A percentile compares a stretch with the other conserved stretches of the same genome.
phyloP scores from a whole-genome alignment of 2,113 vertebrate species.

The Prochilodus magdalenae region DNA sequence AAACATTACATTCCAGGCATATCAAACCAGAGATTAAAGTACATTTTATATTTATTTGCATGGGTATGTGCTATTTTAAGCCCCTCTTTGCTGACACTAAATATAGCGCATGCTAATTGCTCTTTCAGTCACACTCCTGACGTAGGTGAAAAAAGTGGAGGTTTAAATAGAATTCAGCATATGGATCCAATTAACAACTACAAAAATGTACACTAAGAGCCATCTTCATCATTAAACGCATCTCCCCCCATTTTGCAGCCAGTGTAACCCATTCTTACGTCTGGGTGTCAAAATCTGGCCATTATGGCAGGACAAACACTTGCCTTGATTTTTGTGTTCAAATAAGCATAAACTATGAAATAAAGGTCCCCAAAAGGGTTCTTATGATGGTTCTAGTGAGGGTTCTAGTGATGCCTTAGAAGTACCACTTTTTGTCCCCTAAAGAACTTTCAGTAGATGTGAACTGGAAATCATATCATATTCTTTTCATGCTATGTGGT shows the following conservation, averaged over 20 bases:
- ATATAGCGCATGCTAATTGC: neutral
- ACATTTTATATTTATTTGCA: neutral
- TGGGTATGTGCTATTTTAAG: constrained; percentile 13
- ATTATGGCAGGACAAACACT: neutral
- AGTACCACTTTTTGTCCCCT: no score
- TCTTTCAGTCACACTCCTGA: constrained; percentile 28
- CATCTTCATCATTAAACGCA: neutral
- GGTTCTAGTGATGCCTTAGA: no score
- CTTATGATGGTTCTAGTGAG: no score
- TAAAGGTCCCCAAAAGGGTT: no score
- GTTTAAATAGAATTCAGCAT: constrained; percentile 46
- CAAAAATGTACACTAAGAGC: neutral
- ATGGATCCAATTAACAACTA: constrained; percentile 49
- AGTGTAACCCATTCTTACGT: neutral
- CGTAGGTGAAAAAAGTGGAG: constrained; percentile 36
- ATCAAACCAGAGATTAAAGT: neutral
- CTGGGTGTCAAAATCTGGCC: neutral
- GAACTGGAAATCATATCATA: no score
- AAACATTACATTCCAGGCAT: neutral
- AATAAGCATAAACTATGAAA: no score
- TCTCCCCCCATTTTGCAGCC: neutral
- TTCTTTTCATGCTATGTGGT: no score
- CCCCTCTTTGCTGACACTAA: constrained; percentile 13
- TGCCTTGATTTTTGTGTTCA: neutral
- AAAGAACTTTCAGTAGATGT: no score